A percentile compares a stretch with the other conserved stretches of the same genome.
These are phyloP conservation scores for Rhyacophila brunnea DNA, from an alignment of 1,140 invertebrate species.

Conservation along the genomic window DNA sequence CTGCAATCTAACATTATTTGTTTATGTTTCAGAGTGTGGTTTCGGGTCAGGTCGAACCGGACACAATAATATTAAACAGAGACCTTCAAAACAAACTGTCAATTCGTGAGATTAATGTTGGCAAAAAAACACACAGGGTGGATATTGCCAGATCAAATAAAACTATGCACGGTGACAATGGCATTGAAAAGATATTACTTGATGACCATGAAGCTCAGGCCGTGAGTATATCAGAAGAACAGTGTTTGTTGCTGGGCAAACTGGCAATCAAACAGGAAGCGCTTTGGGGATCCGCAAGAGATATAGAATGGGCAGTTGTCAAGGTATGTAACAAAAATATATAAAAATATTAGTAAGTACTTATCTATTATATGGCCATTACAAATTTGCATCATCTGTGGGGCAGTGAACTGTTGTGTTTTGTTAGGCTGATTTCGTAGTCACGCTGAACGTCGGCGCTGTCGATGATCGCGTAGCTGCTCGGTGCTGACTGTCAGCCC, in stretches of 20 bases:
- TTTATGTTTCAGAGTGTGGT: conserved; percentile 67
- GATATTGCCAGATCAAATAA: conserved; percentile 37
- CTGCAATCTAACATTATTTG: too few relatives aligned
- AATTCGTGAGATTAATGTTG: conserved; percentile 53
- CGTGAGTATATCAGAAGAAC: conserved; percentile 54
- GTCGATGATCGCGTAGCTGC: too few relatives aligned
- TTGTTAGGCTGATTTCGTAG: too few relatives aligned
- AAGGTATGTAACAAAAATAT: too few relatives aligned
- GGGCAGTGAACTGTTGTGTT: too few relatives aligned
- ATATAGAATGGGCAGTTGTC: conserved; percentile 73
- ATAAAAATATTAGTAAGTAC: too few relatives aligned
- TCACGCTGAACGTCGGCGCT: too few relatives aligned
- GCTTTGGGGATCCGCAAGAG: conserved; percentile 64
- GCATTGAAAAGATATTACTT: conserved; percentile 42
- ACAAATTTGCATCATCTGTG: too few relatives aligned
- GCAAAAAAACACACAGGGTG: conserved; percentile 59
- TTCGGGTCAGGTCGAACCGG: conserved; percentile 71
- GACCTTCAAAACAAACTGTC: conserved; percentile 48
- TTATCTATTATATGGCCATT: too few relatives aligned
- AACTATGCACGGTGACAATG: conserved; percentile 36
- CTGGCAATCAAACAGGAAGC: conserved; percentile 62
- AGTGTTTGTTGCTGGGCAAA: conserved; percentile 54
- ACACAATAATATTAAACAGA: conserved; percentile 64
- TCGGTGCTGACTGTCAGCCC: too few relatives aligned
- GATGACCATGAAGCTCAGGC: conserved; percentile 41